A percentile compares a stretch with the other conserved stretches of the same genome.
These are phyloP conservation scores for Rhinolophus ferrumequinum DNA, from an alignment of 2,113 vertebrate genomes.

Conservation along the genomic window DNA sequence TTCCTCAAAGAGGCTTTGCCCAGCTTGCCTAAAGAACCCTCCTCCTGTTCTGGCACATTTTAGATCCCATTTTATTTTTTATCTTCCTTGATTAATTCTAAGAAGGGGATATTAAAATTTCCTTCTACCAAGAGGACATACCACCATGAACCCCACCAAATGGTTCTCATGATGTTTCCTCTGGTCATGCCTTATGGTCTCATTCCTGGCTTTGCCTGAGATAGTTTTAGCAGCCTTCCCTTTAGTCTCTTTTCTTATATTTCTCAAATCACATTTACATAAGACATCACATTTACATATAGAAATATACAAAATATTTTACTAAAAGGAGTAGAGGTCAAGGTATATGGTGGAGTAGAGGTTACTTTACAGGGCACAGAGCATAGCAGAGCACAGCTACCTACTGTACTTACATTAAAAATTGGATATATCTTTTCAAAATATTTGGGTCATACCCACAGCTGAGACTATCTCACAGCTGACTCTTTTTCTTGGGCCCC, in stretches of 20 bases:
- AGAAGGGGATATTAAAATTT: neutral
- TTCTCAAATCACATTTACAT: neutral
- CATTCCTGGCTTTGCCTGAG: neutral
- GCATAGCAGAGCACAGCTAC: neutral
- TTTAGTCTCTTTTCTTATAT: neutral
- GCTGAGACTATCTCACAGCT: neutral
- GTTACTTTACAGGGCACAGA: neutral
- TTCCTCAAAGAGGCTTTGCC: neutral
- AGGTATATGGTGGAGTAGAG: neutral
- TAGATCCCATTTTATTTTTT: neutral
- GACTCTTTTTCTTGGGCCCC: neutral
- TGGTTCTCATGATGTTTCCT: neutral
- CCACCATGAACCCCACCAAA: neutral
- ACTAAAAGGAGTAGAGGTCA: neutral
- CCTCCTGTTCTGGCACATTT: neutral
- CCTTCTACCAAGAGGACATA: neutral
- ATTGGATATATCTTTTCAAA: neutral
- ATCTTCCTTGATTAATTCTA: neutral
- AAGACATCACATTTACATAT: neutral
- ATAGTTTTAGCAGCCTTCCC: neutral
- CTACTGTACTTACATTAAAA: neutral
- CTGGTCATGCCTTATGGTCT: neutral
- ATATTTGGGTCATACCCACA: neutral
- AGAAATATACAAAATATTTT: neutral
- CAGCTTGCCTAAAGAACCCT: neutral